Evolutionary conservation across 2,888 invertebrate species (phyloP).

Genomic region (Drosophila bunnanda): DNA sequence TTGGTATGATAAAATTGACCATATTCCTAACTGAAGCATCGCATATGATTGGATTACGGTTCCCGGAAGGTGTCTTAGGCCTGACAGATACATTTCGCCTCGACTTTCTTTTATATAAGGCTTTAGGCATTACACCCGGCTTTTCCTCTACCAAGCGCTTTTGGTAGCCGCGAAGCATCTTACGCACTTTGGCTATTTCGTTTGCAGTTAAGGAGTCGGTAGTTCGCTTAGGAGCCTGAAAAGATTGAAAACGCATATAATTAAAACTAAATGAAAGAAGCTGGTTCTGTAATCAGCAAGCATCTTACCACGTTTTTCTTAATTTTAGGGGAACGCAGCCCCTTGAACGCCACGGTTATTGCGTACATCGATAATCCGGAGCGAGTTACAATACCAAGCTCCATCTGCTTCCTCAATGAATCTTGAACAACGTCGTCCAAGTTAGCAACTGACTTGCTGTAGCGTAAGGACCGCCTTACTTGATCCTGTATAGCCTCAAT

Average conservation of each 20-base stretch:
- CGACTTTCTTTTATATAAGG: neutral
- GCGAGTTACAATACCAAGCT: neutral
- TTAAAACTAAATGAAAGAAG: neutral
- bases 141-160: neutral
- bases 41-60: too few relatives aligned
- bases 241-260: neutral
- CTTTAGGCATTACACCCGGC: neutral
- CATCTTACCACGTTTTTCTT: neutral
- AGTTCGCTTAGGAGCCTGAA: neutral
- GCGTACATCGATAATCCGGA: neutral
- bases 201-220: conserved; percentile 11
- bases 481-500: neutral
- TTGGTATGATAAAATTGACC: neutral
- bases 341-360: neutral
- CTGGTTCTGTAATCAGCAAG: neutral
- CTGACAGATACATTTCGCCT: too few relatives aligned
- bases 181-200: conserved; percentile 6
- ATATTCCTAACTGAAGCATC: neutral
- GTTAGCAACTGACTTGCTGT: neutral
- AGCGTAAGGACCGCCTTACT: neutral
- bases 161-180: conserved; percentile 2
- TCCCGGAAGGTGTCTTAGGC: too few relatives aligned
- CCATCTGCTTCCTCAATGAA: conserved; percentile 1
- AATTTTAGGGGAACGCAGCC: too few relatives aligned
- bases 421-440: neutral